Evolutionary conservation across 1,140 invertebrate genomes (phyloP).

Genomic region (Marisa cornuarietis): DNA sequence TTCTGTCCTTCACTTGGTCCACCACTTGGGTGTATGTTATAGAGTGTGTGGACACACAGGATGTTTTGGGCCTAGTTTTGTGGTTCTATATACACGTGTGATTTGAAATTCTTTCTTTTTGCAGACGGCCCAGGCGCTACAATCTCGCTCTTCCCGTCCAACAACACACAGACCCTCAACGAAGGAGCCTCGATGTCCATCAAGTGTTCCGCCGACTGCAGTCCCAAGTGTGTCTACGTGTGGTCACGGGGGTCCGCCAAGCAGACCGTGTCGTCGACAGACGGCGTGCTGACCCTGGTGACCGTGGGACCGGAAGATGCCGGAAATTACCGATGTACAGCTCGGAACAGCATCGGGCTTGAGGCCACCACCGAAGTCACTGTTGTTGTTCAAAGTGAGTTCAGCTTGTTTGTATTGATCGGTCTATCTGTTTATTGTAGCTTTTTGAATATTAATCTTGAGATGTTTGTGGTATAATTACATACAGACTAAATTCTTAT

Average conservation of each 20-base stretch:
- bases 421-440: no score
- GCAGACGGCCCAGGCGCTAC: constrained; percentile 16
- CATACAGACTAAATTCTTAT: no score
- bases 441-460: no score
- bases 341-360: constrained; percentile 18
- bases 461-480: no score
- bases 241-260: constrained; percentile 17
- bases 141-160: constrained; percentile 15
- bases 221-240: constrained; percentile 9
- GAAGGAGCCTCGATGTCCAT: constrained; percentile 23
- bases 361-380: not conserved
- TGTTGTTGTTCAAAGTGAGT: constrained; percentile 17
- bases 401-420: no score
- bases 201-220: constrained; percentile 28
- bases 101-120: not conserved
- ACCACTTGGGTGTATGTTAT: no score
- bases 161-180: constrained; percentile 17
- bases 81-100: constrained; percentile 1
- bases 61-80: not conserved
- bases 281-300: constrained; percentile 24
- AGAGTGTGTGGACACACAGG: no score
- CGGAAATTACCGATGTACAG: constrained; percentile 27
- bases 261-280: not conserved
- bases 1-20: no score
- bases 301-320: constrained; percentile 15